Evolutionary conservation across 2,113 vertebrate species (phyloP), one percentile per base, ranked within the genome.

Genomic region (Tor tambroides): DNA sequence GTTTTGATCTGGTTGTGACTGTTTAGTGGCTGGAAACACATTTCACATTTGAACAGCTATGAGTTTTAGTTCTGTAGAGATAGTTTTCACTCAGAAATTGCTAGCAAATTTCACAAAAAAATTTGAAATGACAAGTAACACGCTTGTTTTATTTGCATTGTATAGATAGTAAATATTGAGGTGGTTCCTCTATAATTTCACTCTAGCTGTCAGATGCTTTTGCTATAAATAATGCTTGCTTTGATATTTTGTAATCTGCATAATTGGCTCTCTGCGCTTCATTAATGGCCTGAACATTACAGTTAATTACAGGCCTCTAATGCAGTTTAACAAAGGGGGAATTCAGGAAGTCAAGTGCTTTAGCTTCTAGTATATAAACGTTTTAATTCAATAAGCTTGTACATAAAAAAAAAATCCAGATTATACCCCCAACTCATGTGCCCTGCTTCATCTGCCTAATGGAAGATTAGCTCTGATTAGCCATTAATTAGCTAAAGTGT

Each of bases 381-480:
- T n/a, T 67, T 49, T 83, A 83, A 83, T 51, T 51, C 43, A 83
- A 35, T 49, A 83, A 83, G 10, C 41, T 41, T 71, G 43, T 11
- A 32, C 41, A 69, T 30, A 51, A 49, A 17, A 51, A 49, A 17
- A 46, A 30, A 41, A 41, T 80, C 41, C 80, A 51, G 80, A 83
- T 83, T 69, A 83, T 12, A 71, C 38, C 61, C 56, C n/a, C 12
- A 2, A 71, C 61, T 51, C 17, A 0, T 26, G 21, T 80, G 78
- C 26, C 78, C 54, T 12, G 21, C 19, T 69, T 83, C 41, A 67
- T 83, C 80, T 35, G 61, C 8, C 61, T 83, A 51, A 83, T 71
- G 63, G 80, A 83, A 28, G 80, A 83, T 71, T 83, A 83, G 63
- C 19, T 23, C 9, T 2, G 80, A 81, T 86, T 81, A 72, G 78